Conservation (phyloP, 2,888 invertebrate genomes). For the Xanthorhoe spadicearia region DNA sequence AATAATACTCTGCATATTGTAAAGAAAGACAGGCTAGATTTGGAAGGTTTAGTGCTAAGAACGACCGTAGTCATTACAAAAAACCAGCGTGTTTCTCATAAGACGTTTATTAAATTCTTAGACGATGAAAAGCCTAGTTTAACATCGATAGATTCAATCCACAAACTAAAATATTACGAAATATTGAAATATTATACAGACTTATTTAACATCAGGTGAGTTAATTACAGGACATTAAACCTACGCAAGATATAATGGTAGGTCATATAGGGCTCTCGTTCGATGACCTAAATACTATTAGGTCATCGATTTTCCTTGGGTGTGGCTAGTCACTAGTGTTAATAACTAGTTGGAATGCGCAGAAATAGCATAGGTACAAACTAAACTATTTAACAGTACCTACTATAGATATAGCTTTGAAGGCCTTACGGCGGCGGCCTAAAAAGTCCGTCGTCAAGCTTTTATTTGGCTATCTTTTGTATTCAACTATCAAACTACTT, state of each 20-base stretch:
- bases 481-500: neutral
- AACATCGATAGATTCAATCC: constrained; percentile 85
- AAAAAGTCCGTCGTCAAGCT: neutral
- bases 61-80: constrained; percentile 77
- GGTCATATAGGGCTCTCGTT: neutral
- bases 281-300: constrained; percentile 3
- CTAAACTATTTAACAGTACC: too few species aligned
- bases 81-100: constrained; percentile 61
- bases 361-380: too few species aligned
- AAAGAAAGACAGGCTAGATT: constrained; percentile 73
- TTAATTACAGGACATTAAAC: constrained; percentile 20
- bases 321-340: neutral
- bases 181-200: constrained; percentile 84
- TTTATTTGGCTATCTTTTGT: neutral
- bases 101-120: constrained; percentile 78
- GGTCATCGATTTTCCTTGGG: constrained; percentile 13
- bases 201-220: constrained; percentile 88
- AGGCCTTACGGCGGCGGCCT: too few species aligned
- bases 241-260: neutral
- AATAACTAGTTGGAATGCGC: neutral
- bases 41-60: constrained; percentile 83
- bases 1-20: constrained; percentile 61
- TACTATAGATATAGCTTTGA: too few species aligned
- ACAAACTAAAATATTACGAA: constrained; percentile 86
- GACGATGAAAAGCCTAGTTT: constrained; percentile 75